phyloP scores from a whole-genome alignment of 2,888 invertebrate genomes.

The Deroplatys truncata region DNA sequence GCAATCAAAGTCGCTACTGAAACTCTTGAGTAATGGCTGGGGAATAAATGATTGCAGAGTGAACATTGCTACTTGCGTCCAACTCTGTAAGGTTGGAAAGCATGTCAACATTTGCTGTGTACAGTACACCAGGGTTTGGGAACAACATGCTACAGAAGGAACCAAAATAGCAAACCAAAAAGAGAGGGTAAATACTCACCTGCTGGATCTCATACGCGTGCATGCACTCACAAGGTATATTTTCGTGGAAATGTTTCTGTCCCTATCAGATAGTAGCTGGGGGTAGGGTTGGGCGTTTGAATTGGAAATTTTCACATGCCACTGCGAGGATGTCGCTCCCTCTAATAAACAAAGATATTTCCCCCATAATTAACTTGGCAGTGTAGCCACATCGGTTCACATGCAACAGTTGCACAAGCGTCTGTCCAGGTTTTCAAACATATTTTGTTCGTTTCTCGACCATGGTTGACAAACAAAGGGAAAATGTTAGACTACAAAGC shows the following conservation, averaged over 20 bases:
- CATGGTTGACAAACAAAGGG: too few relatives aligned
- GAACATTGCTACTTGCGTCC: too few relatives aligned
- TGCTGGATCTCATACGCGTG: neutral
- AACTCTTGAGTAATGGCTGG: too few relatives aligned
- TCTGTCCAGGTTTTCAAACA: neutral
- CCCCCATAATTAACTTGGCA: conserved; percentile 25
- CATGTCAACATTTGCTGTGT: neutral
- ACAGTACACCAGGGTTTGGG: neutral
- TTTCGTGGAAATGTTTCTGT: neutral
- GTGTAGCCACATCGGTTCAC: neutral
- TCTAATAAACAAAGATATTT: conserved; percentile 29
- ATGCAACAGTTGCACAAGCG: neutral
- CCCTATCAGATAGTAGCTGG: neutral
- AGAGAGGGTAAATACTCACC: neutral
- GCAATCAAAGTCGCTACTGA: too few relatives aligned
- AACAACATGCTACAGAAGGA: neutral
- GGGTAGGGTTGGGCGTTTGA: neutral
- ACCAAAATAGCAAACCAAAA: neutral
- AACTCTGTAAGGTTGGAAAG: neutral
- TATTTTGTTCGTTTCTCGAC: too few relatives aligned
- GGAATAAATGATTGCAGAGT: too few relatives aligned
- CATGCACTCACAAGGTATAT: neutral
- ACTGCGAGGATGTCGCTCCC: neutral
- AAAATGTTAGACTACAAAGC: too few relatives aligned
- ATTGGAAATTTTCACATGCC: conserved; percentile 5